A percentile compares a stretch with the other conserved stretches of the same genome.
Conservation (phyloP, 2,888 invertebrate genomes). For the Rhorus exstirpatorius region DNA sequence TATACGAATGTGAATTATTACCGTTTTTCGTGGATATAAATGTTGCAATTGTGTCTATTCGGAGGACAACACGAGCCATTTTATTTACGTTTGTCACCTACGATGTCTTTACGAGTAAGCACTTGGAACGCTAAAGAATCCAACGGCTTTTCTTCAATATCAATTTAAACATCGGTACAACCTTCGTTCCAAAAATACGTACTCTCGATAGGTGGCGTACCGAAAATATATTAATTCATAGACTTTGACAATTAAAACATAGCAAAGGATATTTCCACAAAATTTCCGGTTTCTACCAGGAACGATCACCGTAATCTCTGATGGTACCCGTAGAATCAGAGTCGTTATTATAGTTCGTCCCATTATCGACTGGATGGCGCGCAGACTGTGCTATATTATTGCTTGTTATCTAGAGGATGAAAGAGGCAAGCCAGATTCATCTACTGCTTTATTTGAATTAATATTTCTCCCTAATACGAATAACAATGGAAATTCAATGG, state of each 20-base stretch:
- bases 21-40: constrained; percentile 26
- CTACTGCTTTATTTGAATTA: too few species aligned
- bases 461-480: too few species aligned
- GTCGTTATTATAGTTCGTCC: constrained; percentile 4
- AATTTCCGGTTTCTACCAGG: constrained; percentile 33
- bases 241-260: constrained; percentile 1
- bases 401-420: too few species aligned
- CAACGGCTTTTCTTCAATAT: constrained; percentile 9
- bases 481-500: too few species aligned
- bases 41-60: constrained; percentile 9
- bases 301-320: constrained; percentile 16
- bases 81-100: not conserved
- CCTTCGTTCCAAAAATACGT: not conserved
- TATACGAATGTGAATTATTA: constrained; percentile 46
- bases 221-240: constrained; percentile 32
- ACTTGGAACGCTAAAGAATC: constrained; percentile 6
- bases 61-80: not conserved
- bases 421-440: too few species aligned
- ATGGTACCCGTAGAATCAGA: not conserved
- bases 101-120: not conserved
- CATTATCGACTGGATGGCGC: not conserved
- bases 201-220: not conserved
- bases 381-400: too few species aligned
- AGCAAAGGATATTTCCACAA: constrained; percentile 30
- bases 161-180: constrained; percentile 11